phyloP scores from a whole-genome alignment of 2,888 invertebrate species.

The Timandra comae region DNA sequence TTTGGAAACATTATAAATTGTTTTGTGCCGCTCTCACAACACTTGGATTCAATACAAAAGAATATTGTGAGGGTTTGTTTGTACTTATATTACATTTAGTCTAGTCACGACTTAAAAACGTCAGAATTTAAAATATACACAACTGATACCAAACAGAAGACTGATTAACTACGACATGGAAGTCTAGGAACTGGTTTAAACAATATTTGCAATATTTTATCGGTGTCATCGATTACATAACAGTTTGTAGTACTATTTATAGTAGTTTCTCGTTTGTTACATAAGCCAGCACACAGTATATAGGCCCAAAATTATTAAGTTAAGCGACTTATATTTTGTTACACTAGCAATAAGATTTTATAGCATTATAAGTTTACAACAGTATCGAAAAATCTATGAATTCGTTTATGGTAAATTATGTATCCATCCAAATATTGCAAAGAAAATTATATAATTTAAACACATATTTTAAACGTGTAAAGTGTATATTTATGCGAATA shows the following conservation, averaged over 20 bases:
- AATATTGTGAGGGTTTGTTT: conserved; percentile 23
- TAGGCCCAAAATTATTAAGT: conserved; percentile 31
- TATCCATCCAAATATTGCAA: too few species aligned
- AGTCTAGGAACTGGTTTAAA: too few species aligned
- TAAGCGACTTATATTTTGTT: conserved; percentile 38
- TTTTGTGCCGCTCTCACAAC: too few species aligned
- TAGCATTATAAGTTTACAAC: conserved; percentile 20
- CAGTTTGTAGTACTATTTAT: too few species aligned
- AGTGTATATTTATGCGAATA: neutral
- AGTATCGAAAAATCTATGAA: too few species aligned
- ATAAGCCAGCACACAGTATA: conserved; percentile 37
- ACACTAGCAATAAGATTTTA: conserved; percentile 46
- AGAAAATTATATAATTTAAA: too few species aligned
- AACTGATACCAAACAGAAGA: conserved; percentile 16
- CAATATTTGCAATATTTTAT: too few species aligned
- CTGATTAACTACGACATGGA: conserved; percentile 20
- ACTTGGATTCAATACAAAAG: conserved; percentile 37
- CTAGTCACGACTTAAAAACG: conserved; percentile 43
- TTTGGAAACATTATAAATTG: conserved; percentile 21
- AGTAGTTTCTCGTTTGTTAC: conserved; percentile 14
- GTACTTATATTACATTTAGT: conserved; percentile 49
- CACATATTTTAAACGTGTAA: too few species aligned
- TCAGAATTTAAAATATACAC: too few species aligned
- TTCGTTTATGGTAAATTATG: too few species aligned
- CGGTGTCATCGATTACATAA: too few species aligned